Conservation (phyloP, 2,797 vertebrate species). For the Ctenochaetus hawaiiensis region DNA sequence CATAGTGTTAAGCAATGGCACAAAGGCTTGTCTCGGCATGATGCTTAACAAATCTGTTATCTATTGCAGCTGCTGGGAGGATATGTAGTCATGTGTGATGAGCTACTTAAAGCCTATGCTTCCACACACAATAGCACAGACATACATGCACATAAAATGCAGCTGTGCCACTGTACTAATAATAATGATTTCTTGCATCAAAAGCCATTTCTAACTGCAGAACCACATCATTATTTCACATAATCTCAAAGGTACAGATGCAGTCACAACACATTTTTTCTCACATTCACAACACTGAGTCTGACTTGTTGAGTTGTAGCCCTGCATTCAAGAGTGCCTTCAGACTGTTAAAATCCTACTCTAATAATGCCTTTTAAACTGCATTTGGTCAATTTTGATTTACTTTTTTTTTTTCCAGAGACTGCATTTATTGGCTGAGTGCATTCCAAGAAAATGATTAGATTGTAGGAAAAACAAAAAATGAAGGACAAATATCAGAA, state of each 20-base stretch:
- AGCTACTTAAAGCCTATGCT: conserved; percentile 15
- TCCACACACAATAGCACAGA: not conserved
- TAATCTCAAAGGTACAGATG: not conserved
- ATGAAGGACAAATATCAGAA: conserved; percentile 8
- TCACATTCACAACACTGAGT: not conserved
- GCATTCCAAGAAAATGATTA: conserved; percentile 3
- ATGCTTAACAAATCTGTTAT: conserved; percentile 48
- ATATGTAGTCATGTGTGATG: conserved; percentile 29
- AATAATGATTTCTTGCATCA: conserved; percentile 5
- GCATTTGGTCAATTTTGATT: conserved; percentile 6
- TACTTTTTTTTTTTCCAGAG: not conserved
- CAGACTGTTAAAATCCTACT: conserved; percentile 3
- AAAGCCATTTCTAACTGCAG: not conserved
- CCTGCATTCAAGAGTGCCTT: not conserved
- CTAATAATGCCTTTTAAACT: conserved; percentile 3
- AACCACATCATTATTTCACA: not conserved
- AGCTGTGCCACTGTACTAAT: not conserved
- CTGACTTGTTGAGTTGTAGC: not conserved
- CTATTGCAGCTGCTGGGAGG: conserved; percentile 11
- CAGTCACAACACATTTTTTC: conserved; percentile 8
- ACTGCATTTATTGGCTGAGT: conserved; percentile 3
- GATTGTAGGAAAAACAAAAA: conserved; percentile 2
- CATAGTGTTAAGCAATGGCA: conserved; percentile 47
- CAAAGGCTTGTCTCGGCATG: conserved; percentile 57
- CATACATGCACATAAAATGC: not conserved